A percentile compares a stretch with the other conserved stretches of the same genome.
These are phyloP conservation scores for Drosophila villosipedis DNA, from an alignment of 2,888 invertebrate genomes.

Conservation along the genomic window DNA sequence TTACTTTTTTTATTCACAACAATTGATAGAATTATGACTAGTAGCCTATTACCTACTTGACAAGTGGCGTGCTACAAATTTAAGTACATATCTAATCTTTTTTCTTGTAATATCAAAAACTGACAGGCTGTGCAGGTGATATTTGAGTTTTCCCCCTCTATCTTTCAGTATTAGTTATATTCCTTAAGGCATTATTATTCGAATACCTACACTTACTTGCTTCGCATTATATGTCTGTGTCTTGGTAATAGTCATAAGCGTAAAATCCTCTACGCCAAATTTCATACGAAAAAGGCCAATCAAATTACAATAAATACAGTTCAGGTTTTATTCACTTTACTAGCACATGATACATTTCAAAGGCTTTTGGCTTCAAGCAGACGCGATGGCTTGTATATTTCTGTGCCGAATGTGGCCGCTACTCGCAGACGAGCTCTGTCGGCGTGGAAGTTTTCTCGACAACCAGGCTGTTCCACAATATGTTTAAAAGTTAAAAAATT, in stretches of 20 bases:
- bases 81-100: no score
- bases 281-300: neutral
- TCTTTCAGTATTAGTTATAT: no score
- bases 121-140: no score
- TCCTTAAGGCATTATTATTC: no score
- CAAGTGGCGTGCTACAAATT: no score
- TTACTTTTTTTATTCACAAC: neutral
- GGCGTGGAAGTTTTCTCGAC: neutral
- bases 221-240: neutral
- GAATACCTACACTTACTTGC: no score
- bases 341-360: conserved; percentile 4
- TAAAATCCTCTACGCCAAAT: neutral
- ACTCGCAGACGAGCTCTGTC: conserved; percentile 17
- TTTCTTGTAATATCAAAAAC: no score
- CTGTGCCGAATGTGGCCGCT: neutral
- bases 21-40: neutral
- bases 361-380: conserved; percentile 17
- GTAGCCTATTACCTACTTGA: no score
- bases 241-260: no score
- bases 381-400: neutral
- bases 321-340: conserved; percentile 11
- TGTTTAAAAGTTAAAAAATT: neutral
- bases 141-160: no score
- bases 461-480: conserved; percentile 10
- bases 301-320: conserved; percentile 3